Evolutionary conservation across 2,797 vertebrate species (phyloP).

Genomic region (Novumbra hubbsi): DNA sequence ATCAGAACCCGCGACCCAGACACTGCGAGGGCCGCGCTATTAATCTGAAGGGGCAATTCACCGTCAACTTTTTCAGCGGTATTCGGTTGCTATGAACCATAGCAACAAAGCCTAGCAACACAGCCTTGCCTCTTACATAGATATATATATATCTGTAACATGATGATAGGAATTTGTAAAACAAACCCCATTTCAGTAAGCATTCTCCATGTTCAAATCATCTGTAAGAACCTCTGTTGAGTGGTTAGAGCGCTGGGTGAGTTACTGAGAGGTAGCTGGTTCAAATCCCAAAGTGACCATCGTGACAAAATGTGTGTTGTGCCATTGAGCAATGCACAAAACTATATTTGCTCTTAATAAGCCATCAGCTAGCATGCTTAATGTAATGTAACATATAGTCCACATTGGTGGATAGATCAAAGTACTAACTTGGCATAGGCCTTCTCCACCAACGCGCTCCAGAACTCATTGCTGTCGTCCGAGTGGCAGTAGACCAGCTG

Average conservation of each 20-base stretch:
- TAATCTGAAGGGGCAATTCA: background rate
- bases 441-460: constrained; percentile 97
- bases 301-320: too few species aligned
- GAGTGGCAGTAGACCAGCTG: constrained; percentile 97
- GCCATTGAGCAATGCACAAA: too few species aligned
- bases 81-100: background rate
- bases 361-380: too few species aligned
- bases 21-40: background rate
- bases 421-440: constrained; percentile 92
- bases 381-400: background rate
- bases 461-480: constrained; percentile 92
- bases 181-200: too few species aligned
- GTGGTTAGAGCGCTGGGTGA: too few species aligned
- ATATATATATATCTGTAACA: background rate
- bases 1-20: background rate
- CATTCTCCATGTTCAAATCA: too few species aligned
- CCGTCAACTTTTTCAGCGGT: background rate
- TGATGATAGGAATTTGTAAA: too few species aligned
- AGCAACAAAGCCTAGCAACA: background rate
- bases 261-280: too few species aligned
- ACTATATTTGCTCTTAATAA: too few species aligned
- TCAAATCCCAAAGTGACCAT: too few species aligned
- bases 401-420: background rate
- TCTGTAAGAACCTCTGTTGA: too few species aligned
- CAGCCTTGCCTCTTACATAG: background rate